These are phyloP conservation scores for Iselma pallidipennis DNA, from an alignment of 2,888 invertebrate species.

Conservation along the genomic window DNA sequence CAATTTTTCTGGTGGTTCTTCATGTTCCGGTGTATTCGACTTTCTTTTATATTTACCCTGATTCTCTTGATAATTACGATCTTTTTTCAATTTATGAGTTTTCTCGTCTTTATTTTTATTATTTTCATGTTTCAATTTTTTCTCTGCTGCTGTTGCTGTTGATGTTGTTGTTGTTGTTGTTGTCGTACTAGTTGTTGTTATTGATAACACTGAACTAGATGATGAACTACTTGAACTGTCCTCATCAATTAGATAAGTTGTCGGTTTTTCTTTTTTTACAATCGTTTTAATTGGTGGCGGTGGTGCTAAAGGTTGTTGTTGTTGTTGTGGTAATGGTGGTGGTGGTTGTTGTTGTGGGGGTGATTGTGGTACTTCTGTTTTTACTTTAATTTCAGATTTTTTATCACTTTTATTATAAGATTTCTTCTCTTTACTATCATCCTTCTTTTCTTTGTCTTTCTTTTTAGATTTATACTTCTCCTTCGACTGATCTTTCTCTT, in stretches of 20 bases:
- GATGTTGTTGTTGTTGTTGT: conserved; percentile 20
- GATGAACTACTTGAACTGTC: conserved; percentile 49
- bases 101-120: conserved; percentile 58
- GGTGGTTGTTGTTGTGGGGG: conserved; percentile 32
- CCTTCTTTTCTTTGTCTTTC: conserved; percentile 57
- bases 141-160: conserved; percentile 31
- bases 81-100: conserved; percentile 48
- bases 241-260: conserved; percentile 37
- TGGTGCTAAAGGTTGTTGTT: conserved; percentile 1
- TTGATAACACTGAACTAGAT: conserved; percentile 41
- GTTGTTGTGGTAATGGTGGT: conserved; percentile 23
- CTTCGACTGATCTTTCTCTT: conserved; percentile 58
- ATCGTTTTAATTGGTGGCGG: not conserved
- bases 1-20: conserved; percentile 59
- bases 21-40: conserved; percentile 50
- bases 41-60: conserved; percentile 69
- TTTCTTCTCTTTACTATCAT: conserved; percentile 63
- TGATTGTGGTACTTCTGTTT: conserved; percentile 31
- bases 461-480: conserved; percentile 60
- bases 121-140: conserved; percentile 61
- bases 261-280: conserved; percentile 33
- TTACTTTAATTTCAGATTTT: conserved; percentile 33
- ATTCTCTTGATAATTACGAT: conserved; percentile 64
- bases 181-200: conserved; percentile 20
- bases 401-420: conserved; percentile 41